phyloP scores from a whole-genome alignment of 2,113 vertebrate species.

The Cacatua alba region DNA sequence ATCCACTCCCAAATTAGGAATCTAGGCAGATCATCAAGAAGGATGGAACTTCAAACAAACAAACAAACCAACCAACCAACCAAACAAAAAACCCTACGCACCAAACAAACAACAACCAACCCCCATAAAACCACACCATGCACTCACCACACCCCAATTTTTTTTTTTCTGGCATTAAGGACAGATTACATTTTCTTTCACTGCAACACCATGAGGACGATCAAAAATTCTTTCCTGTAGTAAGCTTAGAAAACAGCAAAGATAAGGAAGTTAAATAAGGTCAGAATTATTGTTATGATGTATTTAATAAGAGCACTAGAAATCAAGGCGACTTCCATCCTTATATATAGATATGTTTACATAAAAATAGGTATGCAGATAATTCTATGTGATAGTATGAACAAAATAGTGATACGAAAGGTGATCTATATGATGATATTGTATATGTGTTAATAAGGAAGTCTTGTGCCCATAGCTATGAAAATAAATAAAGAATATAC shows the following conservation, averaged over 20 bases:
- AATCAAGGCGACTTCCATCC: not conserved
- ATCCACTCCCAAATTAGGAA: not conserved
- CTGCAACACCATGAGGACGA: not conserved
- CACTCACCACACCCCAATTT: fast-evolving
- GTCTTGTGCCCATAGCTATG: not conserved
- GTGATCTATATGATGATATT: not conserved
- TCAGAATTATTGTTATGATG: not conserved
- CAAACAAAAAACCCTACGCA: not conserved
- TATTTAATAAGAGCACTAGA: not conserved
- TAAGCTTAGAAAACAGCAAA: not conserved
- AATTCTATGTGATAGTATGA: not conserved
- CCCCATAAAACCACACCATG: not conserved
- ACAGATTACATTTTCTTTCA: not conserved
- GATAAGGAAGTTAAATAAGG: not conserved
- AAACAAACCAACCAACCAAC: not conserved
- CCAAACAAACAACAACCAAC: not conserved
- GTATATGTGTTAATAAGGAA: not conserved
- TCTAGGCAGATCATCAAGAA: not conserved
- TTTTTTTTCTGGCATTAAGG: not conserved
- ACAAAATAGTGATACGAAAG: not conserved
- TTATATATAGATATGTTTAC: not conserved
- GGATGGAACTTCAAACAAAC: not conserved
- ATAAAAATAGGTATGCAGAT: not conserved
- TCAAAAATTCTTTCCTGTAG: not conserved
- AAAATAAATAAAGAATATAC: not conserved